phyloP scores from a whole-genome alignment of 2,113 vertebrate genomes.

The Taurulus bubalis region DNA sequence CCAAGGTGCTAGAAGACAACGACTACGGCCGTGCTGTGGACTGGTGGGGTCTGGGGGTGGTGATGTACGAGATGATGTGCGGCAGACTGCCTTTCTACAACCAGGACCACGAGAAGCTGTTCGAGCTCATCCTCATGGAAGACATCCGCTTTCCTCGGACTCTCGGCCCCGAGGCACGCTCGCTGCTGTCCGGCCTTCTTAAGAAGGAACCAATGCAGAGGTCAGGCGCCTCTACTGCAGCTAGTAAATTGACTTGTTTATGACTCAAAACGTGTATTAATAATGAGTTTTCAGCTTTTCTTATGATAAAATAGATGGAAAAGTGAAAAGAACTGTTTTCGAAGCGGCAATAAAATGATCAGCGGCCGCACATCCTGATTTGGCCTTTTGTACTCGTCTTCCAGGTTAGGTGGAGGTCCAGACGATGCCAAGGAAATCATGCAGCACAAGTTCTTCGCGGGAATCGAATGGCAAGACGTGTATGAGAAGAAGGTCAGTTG shows the following conservation, averaged over 20 bases:
- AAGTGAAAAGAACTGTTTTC: neutral
- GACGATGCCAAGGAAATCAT: slow-evolving; percentile 99
- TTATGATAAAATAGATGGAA: neutral
- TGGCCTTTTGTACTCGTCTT: slow-evolving; percentile 28
- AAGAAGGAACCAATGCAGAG: slow-evolving; percentile 94
- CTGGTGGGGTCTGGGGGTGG: slow-evolving; percentile 96
- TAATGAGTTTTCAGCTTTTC: neutral
- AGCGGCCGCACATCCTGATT: neutral
- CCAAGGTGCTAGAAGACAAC: slow-evolving; percentile 93
- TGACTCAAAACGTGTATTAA: neutral
- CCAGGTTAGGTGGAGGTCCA: slow-evolving; percentile 93
- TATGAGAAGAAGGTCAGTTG: slow-evolving; percentile 94
- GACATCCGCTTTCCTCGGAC: slow-evolving; percentile 94
- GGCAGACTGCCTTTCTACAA: slow-evolving; percentile 96
- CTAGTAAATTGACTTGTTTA: neutral
- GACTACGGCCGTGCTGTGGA: slow-evolving; percentile 93
- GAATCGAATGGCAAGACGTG: slow-evolving; percentile 95
- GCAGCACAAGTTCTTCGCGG: slow-evolving; percentile 96
- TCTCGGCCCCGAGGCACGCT: slow-evolving; percentile 87
- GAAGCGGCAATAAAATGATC: neutral
- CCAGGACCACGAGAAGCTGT: slow-evolving; percentile 95
- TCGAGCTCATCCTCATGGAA: slow-evolving; percentile 95
- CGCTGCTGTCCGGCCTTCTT: slow-evolving; percentile 90
- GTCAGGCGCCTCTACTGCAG: slow-evolving; percentile 55
- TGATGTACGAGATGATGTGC: slow-evolving; percentile 98